These are phyloP conservation scores for Scleropages formosus DNA, from an alignment of 2,797 vertebrate genomes.

Conservation along the genomic window DNA sequence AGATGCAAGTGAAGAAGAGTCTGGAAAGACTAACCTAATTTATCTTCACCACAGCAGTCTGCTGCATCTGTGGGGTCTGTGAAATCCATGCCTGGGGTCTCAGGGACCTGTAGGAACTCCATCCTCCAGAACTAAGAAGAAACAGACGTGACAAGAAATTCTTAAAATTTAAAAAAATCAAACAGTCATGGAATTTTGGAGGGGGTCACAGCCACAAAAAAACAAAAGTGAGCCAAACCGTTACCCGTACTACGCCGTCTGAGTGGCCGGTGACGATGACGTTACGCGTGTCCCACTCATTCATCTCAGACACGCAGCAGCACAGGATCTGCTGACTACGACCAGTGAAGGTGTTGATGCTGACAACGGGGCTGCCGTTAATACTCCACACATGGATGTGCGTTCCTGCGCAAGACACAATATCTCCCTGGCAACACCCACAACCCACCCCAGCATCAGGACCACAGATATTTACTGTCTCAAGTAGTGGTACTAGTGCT, in stretches of 20 bases:
- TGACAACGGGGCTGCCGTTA: slow-evolving; percentile 91
- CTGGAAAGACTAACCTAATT: slow-evolving; percentile 78
- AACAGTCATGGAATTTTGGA: too few relatives aligned
- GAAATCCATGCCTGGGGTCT: slow-evolving; percentile 90
- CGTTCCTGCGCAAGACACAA: slow-evolving; percentile 91
- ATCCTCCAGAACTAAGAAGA: slow-evolving; percentile 90
- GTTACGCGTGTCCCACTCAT: slow-evolving; percentile 98
- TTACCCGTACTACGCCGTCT: slow-evolving; percentile 91
- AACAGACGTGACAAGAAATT: slow-evolving; percentile 15
- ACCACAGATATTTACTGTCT: too few relatives aligned
- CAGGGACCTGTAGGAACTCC: slow-evolving; percentile 97
- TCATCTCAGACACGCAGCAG: slow-evolving; percentile 97
- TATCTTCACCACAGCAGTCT: slow-evolving; percentile 85
- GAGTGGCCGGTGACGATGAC: slow-evolving; percentile 97
- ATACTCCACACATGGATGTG: slow-evolving; percentile 98
- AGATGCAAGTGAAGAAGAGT: neutral
- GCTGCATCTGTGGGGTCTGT: slow-evolving; percentile 80
- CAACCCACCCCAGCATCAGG: too few relatives aligned
- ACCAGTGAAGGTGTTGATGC: slow-evolving; percentile 95
- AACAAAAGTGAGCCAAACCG: neutral
- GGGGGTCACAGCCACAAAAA: too few relatives aligned
- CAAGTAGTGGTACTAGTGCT: too few relatives aligned
- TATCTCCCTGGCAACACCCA: slow-evolving; percentile 76
- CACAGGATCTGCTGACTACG: slow-evolving; percentile 93
- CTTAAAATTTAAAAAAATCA: too few relatives aligned